A percentile compares a stretch with the other conserved stretches of the same genome.
These are phyloP conservation scores for Pentamera pediparva DNA, from an alignment of 53 echinoderm and acorn worm genomes.

Conservation along the genomic window DNA sequence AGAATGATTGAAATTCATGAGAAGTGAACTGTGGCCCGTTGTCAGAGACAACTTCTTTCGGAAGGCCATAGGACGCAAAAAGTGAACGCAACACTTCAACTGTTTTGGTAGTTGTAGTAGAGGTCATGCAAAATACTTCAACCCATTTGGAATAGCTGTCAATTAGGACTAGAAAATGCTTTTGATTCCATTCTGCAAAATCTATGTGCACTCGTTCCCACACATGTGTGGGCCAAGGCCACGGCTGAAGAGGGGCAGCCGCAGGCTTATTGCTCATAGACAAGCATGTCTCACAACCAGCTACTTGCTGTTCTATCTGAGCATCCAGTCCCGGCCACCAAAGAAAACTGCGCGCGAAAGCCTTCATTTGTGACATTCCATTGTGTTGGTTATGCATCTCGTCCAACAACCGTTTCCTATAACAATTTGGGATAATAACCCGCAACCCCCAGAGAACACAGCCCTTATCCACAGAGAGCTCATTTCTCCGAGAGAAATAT, in stretches of 20 bases:
- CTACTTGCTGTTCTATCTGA: constrained; percentile 18
- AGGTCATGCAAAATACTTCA: constrained; percentile 17
- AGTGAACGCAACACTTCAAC: constrained; percentile 36
- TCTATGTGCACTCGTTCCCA: constrained; percentile 53
- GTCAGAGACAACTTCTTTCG: constrained; percentile 52
- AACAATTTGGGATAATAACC: constrained; percentile 25
- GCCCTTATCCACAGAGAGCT: constrained; percentile 29
- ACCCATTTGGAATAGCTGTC: constrained; percentile 40
- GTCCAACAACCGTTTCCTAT: constrained; percentile 1
- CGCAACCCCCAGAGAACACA: constrained; percentile 33
- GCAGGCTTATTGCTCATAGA: constrained; percentile 14
- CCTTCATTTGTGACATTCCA: constrained; percentile 44
- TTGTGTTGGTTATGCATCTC: constrained; percentile 28
- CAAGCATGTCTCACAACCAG: not conserved
- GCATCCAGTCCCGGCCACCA: constrained; percentile 52
- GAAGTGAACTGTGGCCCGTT: constrained; percentile 55
- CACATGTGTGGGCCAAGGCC: constrained; percentile 34
- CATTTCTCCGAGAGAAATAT: constrained; percentile 18
- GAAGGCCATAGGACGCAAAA: constrained; percentile 56
- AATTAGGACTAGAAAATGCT: constrained; percentile 6
- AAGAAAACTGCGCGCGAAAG: constrained; percentile 28
- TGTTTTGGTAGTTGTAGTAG: constrained; percentile 2
- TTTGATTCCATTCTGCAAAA: constrained; percentile 27
- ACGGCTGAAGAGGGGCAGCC: constrained; percentile 38
- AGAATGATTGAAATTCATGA: constrained; percentile 38